Conservation (phyloP, 1,140 invertebrate genomes). For the Batillaria attramentaria region DNA sequence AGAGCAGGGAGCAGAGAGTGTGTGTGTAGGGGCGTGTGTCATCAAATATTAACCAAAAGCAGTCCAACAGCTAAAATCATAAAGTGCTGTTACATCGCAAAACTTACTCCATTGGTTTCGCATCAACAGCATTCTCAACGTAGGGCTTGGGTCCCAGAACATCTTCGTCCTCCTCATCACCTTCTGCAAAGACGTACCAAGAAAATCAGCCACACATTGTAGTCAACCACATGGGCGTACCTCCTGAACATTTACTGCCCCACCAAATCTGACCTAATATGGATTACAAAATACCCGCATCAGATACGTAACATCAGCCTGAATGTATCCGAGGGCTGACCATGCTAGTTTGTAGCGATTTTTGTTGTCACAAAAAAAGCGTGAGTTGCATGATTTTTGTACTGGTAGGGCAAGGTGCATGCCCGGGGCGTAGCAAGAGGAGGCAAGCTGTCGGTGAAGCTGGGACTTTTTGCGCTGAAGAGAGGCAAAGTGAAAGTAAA, state of each 20-base stretch:
- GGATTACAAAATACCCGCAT: neutral
- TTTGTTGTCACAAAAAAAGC: no score
- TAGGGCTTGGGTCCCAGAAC: constrained; percentile 50
- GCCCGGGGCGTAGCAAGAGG: no score
- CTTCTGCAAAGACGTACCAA: constrained; percentile 16
- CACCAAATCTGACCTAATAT: neutral
- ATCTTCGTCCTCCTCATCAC: constrained; percentile 42
- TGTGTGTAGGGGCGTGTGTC: neutral
- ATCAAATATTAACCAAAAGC: neutral
- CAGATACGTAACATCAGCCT: neutral
- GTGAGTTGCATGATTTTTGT: no score
- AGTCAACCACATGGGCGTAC: neutral
- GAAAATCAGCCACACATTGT: neutral
- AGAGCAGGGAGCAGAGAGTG: neutral
- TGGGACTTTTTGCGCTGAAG: no score
- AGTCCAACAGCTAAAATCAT: neutral
- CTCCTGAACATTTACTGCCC: neutral
- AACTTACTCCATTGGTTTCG: constrained; percentile 55
- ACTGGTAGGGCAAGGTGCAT: no score
- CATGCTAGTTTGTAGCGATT: no score
- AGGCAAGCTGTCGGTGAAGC: no score
- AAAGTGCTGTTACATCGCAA: neutral
- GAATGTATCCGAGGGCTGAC: no score
- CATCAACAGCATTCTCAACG: constrained; percentile 42
- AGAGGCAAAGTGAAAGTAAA: no score